These are phyloP conservation scores for Corticium candelabrum DNA, from an alignment of 37 sponge, comb jelly and placozoan genomes.

Conservation along the genomic window DNA sequence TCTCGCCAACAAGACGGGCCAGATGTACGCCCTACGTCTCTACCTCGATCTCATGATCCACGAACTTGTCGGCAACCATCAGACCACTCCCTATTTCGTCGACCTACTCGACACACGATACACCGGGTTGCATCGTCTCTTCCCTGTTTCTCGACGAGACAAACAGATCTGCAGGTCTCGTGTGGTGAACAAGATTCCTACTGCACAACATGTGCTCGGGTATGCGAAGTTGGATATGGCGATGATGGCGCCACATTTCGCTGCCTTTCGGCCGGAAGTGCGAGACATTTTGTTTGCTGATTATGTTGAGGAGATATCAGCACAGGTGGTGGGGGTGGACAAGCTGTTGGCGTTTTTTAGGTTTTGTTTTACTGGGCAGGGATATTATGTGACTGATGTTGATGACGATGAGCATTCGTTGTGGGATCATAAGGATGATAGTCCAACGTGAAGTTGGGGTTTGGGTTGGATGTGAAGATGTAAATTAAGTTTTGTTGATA, in stretches of 20 bases:
- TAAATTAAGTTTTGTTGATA: no score
- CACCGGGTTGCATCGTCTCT: conserved; percentile 61
- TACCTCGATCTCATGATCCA: conserved; percentile 88
- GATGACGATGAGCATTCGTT: conserved; percentile 37
- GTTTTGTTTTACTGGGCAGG: conserved; percentile 68
- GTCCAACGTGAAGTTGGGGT: no score
- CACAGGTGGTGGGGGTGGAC: conserved; percentile 69
- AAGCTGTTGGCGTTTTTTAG: conserved; percentile 73
- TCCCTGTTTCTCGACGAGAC: conserved; percentile 45
- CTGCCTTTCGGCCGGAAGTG: conserved; percentile 39
- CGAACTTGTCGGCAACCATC: conserved; percentile 61
- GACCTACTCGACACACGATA: conserved; percentile 49
- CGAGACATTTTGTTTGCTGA: conserved; percentile 70
- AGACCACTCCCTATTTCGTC: conserved; percentile 62
- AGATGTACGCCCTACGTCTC: conserved; percentile 69
- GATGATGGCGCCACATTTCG: conserved; percentile 53
- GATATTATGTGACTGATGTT: conserved; percentile 59
- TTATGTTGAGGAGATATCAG: conserved; percentile 87
- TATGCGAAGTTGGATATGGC: conserved; percentile 66
- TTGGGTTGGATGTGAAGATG: no score
- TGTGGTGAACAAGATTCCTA: conserved; percentile 48
- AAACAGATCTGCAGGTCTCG: conserved; percentile 22
- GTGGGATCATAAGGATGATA: conserved; percentile 1
- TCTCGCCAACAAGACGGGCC: conserved; percentile 50
- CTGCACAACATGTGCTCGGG: conserved; percentile 70